phyloP scores from a whole-genome alignment of 2,888 invertebrate species.

The Drosophila dives region DNA sequence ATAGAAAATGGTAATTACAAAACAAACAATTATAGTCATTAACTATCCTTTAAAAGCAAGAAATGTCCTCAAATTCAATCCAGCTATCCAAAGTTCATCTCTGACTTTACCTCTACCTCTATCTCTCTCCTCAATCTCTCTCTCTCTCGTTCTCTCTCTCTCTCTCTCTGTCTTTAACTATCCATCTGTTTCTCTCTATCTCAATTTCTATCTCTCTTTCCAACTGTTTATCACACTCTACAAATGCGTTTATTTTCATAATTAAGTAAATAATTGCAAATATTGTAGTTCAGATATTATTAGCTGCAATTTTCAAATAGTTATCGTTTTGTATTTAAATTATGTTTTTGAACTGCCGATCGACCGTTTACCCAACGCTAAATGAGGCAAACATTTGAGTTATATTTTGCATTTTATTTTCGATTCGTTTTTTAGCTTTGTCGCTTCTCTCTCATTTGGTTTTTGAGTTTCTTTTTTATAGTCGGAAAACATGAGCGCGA shows the following conservation, averaged over 20 bases:
- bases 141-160: conserved; percentile 20
- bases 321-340: conserved; percentile 26
- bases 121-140: conserved; percentile 24
- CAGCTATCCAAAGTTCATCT: conserved; percentile 54
- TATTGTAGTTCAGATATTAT: conserved; percentile 62
- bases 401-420: conserved; percentile 25
- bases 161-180: neutral
- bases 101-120: conserved; percentile 26
- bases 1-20: conserved; percentile 84
- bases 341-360: conserved; percentile 34
- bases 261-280: conserved; percentile 52
- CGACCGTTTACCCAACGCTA: conserved; percentile 38
- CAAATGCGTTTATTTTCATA: conserved; percentile 57
- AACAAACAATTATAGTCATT: conserved; percentile 74
- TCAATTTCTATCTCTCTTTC: conserved; percentile 29
- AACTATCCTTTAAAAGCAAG: conserved; percentile 48
- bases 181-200: conserved; percentile 1
- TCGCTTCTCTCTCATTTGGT: conserved; percentile 50
- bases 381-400: conserved; percentile 36
- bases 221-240: conserved; percentile 35
- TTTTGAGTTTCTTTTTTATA: conserved; percentile 37
- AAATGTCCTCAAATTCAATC: conserved; percentile 32
- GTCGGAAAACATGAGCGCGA: conserved; percentile 56
- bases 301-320: conserved; percentile 43
- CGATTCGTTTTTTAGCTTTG: conserved; percentile 34